Conservation (phyloP, 2,113 vertebrate species). For the Larimichthys polyactis region DNA sequence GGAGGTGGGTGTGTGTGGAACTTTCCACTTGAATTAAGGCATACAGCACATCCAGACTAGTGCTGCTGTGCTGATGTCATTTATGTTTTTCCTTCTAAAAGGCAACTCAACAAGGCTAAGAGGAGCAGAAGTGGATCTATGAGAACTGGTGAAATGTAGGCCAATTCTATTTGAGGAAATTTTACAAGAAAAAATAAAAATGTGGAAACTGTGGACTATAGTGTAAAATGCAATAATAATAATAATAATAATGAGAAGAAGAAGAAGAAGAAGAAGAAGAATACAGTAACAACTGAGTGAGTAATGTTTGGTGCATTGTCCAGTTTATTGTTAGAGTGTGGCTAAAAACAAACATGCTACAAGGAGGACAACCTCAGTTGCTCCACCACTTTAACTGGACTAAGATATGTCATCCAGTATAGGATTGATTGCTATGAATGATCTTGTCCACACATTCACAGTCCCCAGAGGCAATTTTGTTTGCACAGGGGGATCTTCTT, state of each 20-base stretch:
- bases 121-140: constrained; percentile 1
- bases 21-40: constrained; percentile 14
- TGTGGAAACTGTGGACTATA: not conserved
- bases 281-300: not conserved
- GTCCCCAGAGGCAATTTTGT: too few species aligned
- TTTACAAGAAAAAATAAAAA: not conserved
- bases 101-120: not conserved
- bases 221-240: not conserved
- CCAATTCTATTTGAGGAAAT: not conserved
- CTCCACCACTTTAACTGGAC: not conserved
- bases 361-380: not conserved
- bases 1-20: too few species aligned
- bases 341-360: not conserved
- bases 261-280: too few species aligned
- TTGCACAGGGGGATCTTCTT: too few species aligned
- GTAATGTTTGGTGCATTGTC: not conserved
- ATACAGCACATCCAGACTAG: not conserved
- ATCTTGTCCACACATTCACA: not conserved
- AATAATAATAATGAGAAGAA: too few species aligned
- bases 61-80: not conserved
- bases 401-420: not conserved
- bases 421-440: not conserved
- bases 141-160: not conserved
- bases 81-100: not conserved
- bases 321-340: too few species aligned